These are phyloP conservation scores for Zaprionus bogoriensis DNA, from an alignment of 2,888 invertebrate genomes.

Conservation along the genomic window DNA sequence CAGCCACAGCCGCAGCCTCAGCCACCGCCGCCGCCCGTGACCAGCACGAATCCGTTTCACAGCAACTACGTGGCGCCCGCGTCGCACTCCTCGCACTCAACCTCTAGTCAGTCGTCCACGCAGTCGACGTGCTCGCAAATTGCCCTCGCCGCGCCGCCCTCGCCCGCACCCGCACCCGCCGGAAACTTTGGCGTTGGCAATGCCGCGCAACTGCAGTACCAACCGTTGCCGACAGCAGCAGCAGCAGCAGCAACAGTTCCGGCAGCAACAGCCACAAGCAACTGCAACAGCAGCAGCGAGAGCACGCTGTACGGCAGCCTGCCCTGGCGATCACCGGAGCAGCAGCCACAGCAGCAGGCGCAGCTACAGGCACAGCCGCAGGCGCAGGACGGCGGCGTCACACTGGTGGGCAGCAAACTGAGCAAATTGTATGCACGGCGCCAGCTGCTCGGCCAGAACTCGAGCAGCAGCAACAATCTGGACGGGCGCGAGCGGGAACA, in stretches of 20 bases:
- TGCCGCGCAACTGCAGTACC: slow-evolving; percentile 73
- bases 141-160: slow-evolving; percentile 27
- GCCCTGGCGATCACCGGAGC: slow-evolving; percentile 25
- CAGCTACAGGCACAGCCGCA: slow-evolving; percentile 18
- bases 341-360: slow-evolving; percentile 20
- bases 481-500: slow-evolving; percentile 43
- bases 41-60: slow-evolving; percentile 81
- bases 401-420: slow-evolving; percentile 52
- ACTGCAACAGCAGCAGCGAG: slow-evolving; percentile 10
- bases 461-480: slow-evolving; percentile 46
- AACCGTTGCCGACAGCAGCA: slow-evolving; percentile 67
- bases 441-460: slow-evolving; percentile 55
- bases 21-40: slow-evolving; percentile 17
- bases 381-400: slow-evolving; percentile 14
- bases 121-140: slow-evolving; percentile 74
- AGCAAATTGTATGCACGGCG: slow-evolving; percentile 66
- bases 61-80: slow-evolving; percentile 79
- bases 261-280: slow-evolving; percentile 6
- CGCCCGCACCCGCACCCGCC: slow-evolving; percentile 26
- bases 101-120: slow-evolving; percentile 81
- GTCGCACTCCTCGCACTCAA: slow-evolving; percentile 76
- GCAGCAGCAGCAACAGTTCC: slow-evolving; percentile 12
- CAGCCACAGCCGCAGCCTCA: slow-evolving; percentile 10
- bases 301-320: slow-evolving; percentile 16
- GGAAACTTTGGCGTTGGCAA: slow-evolving; percentile 64